phyloP scores from a whole-genome alignment of 2,797 vertebrate species.

The Enteromius treurensis region DNA sequence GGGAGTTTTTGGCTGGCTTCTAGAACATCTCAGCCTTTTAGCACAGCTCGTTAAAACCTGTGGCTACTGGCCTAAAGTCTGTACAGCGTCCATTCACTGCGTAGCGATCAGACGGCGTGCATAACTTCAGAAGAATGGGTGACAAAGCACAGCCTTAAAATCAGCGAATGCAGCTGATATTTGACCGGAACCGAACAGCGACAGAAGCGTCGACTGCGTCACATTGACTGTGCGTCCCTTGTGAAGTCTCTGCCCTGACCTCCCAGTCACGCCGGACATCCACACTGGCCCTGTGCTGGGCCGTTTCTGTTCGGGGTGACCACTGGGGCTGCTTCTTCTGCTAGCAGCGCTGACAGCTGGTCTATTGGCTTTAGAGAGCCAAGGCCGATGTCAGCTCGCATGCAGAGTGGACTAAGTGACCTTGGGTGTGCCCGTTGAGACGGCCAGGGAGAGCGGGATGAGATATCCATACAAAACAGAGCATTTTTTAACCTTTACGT shows the following conservation, averaged over 20 bases:
- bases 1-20: constrained; percentile 9
- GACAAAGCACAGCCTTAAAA: background rate
- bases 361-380: constrained; percentile 55
- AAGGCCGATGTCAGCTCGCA: constrained; percentile 46
- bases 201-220: background rate
- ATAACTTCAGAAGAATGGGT: constrained; percentile 9
- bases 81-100: constrained; percentile 29
- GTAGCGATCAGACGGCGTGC: constrained; percentile 25
- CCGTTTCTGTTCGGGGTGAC: constrained; percentile 44
- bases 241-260: constrained; percentile 46
- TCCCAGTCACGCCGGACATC: constrained; percentile 47
- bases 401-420: constrained; percentile 56
- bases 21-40: constrained; percentile 41
- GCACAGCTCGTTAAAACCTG: constrained; percentile 46
- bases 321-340: constrained; percentile 50
- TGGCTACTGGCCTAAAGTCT: constrained; percentile 43
- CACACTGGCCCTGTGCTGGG: background rate
- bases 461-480: constrained; percentile 43
- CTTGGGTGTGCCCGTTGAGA: constrained; percentile 55
- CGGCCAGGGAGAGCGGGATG: constrained; percentile 49
- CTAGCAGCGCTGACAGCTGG: constrained; percentile 59
- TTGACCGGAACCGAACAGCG: background rate
- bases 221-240: constrained; percentile 38
- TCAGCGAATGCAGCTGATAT: constrained; percentile 3
- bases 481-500: constrained; percentile 47